phyloP scores from a whole-genome alignment of 2,888 invertebrate genomes.

The Eristalis pertinax region DNA sequence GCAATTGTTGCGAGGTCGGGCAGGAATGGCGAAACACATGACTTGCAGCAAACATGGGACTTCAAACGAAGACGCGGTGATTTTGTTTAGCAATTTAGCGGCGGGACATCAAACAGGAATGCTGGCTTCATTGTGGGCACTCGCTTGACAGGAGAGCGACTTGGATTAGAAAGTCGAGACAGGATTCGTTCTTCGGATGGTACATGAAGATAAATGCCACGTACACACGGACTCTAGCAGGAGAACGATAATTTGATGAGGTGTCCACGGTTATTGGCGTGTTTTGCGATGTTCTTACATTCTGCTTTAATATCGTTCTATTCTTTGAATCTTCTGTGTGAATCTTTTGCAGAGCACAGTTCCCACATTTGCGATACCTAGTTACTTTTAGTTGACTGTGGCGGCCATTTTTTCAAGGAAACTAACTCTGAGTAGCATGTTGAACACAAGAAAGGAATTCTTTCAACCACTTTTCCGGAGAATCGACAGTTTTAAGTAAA shows the following conservation, averaged over 20 bases:
- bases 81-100: background rate
- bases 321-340: background rate
- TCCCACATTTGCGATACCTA: background rate
- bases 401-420: too few species aligned
- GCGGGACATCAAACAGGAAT: background rate
- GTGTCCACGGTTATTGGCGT: background rate
- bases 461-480: too few species aligned
- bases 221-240: background rate
- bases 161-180: background rate
- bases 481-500: too few species aligned
- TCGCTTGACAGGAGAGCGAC: background rate
- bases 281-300: background rate
- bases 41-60: background rate
- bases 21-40: background rate
- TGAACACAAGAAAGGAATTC: too few species aligned
- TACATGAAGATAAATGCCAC: background rate
- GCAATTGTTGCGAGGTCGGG: conserved; percentile 30
- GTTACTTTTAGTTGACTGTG: background rate
- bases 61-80: background rate
- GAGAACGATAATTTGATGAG: background rate
- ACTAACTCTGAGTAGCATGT: too few species aligned
- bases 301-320: background rate
- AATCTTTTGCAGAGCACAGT: background rate
- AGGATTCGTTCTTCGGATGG: background rate
- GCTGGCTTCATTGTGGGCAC: background rate